These are phyloP conservation scores for Saguinus midas DNA, from an alignment of 2,113 vertebrate genomes.

Conservation along the genomic window DNA sequence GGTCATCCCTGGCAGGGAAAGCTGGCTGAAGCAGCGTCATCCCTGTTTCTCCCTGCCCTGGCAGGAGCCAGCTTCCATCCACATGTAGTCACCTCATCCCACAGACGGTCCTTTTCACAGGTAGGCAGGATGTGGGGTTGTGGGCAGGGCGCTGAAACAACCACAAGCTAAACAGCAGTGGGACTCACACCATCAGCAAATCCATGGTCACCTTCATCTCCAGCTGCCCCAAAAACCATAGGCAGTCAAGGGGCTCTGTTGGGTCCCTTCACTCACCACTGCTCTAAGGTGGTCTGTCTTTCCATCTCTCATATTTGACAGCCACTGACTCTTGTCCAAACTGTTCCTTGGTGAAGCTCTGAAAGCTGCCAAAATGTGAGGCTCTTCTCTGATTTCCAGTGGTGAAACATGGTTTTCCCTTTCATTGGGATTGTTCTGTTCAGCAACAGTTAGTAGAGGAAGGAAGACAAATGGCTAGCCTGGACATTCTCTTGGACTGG, in stretches of 20 bases:
- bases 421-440: neutral
- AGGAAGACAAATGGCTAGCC: neutral
- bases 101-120: neutral
- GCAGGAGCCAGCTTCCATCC: neutral
- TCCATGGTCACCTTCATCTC: neutral
- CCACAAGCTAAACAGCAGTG: accelerated
- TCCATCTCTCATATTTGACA: neutral
- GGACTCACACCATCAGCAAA: too few relatives aligned
- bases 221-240: neutral
- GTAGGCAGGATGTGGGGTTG: neutral
- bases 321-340: neutral
- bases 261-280: neutral
- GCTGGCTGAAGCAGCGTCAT: neutral
- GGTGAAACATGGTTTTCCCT: neutral
- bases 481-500: neutral
- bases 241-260: accelerated
- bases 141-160: neutral
- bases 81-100: neutral
- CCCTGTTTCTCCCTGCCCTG: neutral
- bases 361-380: neutral
- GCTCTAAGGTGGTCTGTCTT: neutral
- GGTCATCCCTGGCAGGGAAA: too few relatives aligned
- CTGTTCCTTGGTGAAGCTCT: neutral
- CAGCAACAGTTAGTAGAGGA: neutral
- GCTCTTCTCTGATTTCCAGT: neutral